Conservation (phyloP, 2,888 invertebrate species). For the Pandemis corylana region DNA sequence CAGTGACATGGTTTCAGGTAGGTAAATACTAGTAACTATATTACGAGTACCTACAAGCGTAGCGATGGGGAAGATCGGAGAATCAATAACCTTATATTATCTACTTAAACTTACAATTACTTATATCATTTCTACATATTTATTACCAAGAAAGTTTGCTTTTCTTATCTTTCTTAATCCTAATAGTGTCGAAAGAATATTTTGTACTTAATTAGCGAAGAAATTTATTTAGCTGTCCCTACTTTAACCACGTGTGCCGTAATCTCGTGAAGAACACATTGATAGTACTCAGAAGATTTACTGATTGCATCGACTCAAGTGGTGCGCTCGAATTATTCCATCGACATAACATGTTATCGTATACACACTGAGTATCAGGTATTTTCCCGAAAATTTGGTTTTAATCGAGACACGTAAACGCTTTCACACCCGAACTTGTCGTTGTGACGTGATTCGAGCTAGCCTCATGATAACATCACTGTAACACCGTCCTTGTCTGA, state of each 20-base stretch:
- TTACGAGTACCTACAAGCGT: no score
- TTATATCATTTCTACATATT: no score
- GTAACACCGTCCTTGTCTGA: slow-evolving; percentile 43
- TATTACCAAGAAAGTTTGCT: neutral
- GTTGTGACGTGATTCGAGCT: slow-evolving; percentile 4
- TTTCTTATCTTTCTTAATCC: neutral
- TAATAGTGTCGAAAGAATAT: neutral
- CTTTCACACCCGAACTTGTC: slow-evolving; percentile 27
- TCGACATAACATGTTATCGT: neutral
- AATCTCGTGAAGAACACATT: neutral
- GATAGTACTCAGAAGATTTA: neutral
- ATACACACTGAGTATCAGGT: neutral
- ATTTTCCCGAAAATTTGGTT: neutral
- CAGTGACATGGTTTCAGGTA: no score
- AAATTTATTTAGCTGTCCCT: neutral
- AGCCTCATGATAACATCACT: neutral
- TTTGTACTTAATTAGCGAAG: neutral
- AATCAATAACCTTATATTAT: no score
- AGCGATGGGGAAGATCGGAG: no score
- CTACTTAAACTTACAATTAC: no score
- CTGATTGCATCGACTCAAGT: neutral
- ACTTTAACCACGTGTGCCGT: neutral
- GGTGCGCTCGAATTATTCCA: neutral
- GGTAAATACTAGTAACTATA: no score
- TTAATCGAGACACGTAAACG: slow-evolving; percentile 18